Conservation (phyloP, 1,140 invertebrate genomes). For the Diorhabda elongata region DNA sequence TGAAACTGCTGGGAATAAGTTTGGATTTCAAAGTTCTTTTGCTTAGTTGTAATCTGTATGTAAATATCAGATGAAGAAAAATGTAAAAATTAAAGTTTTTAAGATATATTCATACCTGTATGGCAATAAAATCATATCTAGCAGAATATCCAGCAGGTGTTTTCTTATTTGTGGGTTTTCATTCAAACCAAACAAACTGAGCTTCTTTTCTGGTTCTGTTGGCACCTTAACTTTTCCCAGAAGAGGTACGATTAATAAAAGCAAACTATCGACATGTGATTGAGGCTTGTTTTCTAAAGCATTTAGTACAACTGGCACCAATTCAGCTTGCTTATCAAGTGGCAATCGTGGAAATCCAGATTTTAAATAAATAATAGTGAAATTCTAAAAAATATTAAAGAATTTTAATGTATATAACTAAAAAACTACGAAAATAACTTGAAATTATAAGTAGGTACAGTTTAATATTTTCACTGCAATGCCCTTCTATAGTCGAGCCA, state of each 20-base stretch:
- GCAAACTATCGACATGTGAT: conserved; percentile 80
- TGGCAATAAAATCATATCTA: conserved; percentile 79
- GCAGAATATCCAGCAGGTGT: conserved; percentile 70
- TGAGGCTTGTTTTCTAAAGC: conserved; percentile 76
- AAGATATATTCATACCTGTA: conserved; percentile 64
- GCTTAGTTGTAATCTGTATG: too few species aligned
- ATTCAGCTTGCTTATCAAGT: conserved; percentile 67
- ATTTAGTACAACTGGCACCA: conserved; percentile 72
- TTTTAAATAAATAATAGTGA: conserved; percentile 90
- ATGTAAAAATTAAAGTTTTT: too few species aligned
- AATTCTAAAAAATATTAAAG: conserved; percentile 66
- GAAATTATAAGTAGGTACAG: too few species aligned
- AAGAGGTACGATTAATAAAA: conserved; percentile 76
- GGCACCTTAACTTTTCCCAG: conserved; percentile 68
- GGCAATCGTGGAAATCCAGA: conserved; percentile 82
- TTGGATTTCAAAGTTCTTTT: not conserved
- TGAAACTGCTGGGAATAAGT: not conserved
- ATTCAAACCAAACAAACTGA: conserved; percentile 58
- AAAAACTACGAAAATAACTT: too few species aligned
- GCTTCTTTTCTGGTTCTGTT: conserved; percentile 58
- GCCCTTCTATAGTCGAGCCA: too few species aligned
- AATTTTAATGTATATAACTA: conserved; percentile 1
- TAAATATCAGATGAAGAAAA: too few species aligned
- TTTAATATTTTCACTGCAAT: too few species aligned
- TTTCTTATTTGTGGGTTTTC: conserved; percentile 63